phyloP scores from a whole-genome alignment of 92 coral and sea anemone genomes.

The Parazoanthus atlanticus region DNA sequence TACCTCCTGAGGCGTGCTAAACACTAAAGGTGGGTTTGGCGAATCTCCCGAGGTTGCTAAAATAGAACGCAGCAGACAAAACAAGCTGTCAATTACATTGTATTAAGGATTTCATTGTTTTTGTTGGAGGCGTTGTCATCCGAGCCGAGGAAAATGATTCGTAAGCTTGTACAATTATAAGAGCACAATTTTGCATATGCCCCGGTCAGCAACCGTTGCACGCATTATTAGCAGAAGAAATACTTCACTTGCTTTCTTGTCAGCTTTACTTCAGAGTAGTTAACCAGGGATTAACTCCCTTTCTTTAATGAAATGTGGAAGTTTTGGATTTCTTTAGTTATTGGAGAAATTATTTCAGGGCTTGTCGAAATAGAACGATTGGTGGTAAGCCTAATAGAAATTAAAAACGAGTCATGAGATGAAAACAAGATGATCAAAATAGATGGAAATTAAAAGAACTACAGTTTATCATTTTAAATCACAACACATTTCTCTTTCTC shows the following conservation, averaged over 20 bases:
- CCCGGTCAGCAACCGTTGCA: slow-evolving; percentile 22
- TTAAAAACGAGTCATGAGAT: not conserved
- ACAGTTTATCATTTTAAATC: not conserved
- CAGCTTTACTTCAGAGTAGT: not conserved
- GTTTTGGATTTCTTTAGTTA: slow-evolving; percentile 12
- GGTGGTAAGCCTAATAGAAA: slow-evolving; percentile 13
- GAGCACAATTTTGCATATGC: not conserved
- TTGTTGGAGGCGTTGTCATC: slow-evolving; percentile 38
- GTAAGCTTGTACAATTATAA: slow-evolving; percentile 28
- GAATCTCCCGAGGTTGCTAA: slow-evolving; percentile 58
- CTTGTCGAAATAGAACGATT: not conserved
- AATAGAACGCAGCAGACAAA: slow-evolving; percentile 62
- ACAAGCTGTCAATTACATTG: slow-evolving; percentile 80
- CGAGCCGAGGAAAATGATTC: slow-evolving; percentile 35
- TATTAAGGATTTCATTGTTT: slow-evolving; percentile 67
- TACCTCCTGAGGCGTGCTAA: slow-evolving; percentile 39
- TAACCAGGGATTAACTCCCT: not conserved
- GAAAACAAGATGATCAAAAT: not conserved
- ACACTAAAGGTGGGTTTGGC: slow-evolving; percentile 38
- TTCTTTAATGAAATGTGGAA: slow-evolving; percentile 1
- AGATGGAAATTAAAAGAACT: not conserved
- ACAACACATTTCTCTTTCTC: not conserved
- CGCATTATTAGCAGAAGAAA: not conserved
- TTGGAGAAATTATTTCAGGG: not conserved
- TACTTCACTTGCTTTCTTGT: not conserved